Evolutionary conservation across 2,797 vertebrate species (phyloP), one percentile per base, ranked within the genome.

Genomic region (Moxostoma hubbsi): DNA sequence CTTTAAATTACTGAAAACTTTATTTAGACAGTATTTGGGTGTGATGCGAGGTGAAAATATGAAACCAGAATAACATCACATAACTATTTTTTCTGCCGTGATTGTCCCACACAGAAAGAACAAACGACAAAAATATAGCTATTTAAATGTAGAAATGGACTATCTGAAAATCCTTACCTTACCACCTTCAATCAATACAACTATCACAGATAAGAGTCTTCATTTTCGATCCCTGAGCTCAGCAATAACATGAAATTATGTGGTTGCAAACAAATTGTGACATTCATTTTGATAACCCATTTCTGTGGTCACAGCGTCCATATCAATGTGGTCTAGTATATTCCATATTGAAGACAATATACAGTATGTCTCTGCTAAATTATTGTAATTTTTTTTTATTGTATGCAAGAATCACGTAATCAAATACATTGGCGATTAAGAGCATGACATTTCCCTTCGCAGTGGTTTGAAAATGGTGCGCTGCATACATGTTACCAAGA

Each of bases 401-500:
- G 59, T 80, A 69, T 10, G 57, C 61, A 66, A 61, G 7, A 75
- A 77, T 81, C 8, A 13, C 12, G 53, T 82, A 85, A 86, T 85
- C 75, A 79, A 69, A 84, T 78, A 75, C 3, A 36, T 5, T n/a
- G 77, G 36, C 73, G 77, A 82, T 84, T 84, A 82, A 81, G 77
- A 73, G 69, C 53, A 47, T 15, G 47, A 43, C 55, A 15, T 57
- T 58, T 55, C 68, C 80, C 59, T 70, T 77, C 55, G 68, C 77
- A 71, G 73, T 72, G 73, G 55, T 64, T 69, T 72, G 70, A 73
- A 77, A 84, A 85, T 82, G 81, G 66, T 86, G 87, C 61, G 66
- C 79, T 74, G 64, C 79, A 80, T 45, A 83, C 64, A 65, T 81
- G 84, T 90, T 88, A 91, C 90, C 85, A 80, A 87, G 81, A 83